Evolutionary conservation across 2,888 invertebrate species (phyloP).

Genomic region (Xestia c-nigrum): DNA sequence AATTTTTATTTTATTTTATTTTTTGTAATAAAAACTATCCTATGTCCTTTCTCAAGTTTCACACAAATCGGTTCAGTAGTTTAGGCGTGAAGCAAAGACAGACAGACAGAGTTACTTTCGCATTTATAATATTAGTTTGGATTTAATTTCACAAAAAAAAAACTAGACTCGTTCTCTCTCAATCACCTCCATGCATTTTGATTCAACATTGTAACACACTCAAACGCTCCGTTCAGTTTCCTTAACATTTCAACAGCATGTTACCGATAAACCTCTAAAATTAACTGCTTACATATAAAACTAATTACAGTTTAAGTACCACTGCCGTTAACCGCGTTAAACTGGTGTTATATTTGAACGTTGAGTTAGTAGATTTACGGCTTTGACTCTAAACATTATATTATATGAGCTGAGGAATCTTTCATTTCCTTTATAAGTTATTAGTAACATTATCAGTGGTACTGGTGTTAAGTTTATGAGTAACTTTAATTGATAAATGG

Average conservation of each 20-base stretch:
- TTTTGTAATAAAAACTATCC: too few relatives aligned
- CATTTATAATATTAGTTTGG: too few relatives aligned
- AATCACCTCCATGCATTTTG: too few relatives aligned
- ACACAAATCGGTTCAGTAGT: too few relatives aligned
- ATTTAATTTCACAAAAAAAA: too few relatives aligned
- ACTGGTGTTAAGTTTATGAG: conserved; percentile 24
- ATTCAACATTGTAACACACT: background rate
- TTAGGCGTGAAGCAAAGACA: too few relatives aligned
- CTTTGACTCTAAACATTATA: conserved; percentile 55
- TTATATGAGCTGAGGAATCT: conserved; percentile 11
- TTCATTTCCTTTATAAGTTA: conserved; percentile 46
- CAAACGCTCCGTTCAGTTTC: background rate
- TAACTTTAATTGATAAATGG: background rate
- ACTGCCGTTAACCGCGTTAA: conserved; percentile 35
- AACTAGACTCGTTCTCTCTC: too few relatives aligned
- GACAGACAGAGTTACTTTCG: too few relatives aligned
- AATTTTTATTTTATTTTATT: too few relatives aligned
- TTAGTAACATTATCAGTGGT: background rate
- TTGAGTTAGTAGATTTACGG: conserved; percentile 66
- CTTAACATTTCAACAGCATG: conserved; percentile 29
- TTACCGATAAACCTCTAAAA: conserved; percentile 30
- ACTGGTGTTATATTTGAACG: conserved; percentile 68
- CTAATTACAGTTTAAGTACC: conserved; percentile 51
- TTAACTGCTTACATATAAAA: conserved; percentile 52
- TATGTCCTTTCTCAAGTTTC: too few relatives aligned